Conservation (phyloP, 2,797 vertebrate genomes). For the Takifugu ocellatus region DNA sequence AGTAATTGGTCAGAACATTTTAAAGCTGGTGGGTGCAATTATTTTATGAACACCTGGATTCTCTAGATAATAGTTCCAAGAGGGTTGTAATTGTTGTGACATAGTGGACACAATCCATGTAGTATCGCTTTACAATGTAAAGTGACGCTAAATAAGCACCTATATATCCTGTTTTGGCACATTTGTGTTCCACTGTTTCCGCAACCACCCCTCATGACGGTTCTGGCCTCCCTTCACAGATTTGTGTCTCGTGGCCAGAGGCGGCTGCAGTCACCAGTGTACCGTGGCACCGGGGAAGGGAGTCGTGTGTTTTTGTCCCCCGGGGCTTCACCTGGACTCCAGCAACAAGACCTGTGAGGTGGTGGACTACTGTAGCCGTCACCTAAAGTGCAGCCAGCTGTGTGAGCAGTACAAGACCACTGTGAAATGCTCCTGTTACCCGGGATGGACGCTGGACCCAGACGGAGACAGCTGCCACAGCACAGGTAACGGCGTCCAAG, state of each 20-base stretch:
- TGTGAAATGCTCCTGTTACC: constrained; percentile 96
- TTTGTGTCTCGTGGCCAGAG: constrained; percentile 89
- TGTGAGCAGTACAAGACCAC: constrained; percentile 95
- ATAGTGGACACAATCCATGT: too few relatives aligned
- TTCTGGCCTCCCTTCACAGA: constrained; percentile 68
- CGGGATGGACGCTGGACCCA: constrained; percentile 87
- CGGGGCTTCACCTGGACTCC: constrained; percentile 81
- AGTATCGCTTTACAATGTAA: too few relatives aligned
- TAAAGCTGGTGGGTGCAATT: too few relatives aligned
- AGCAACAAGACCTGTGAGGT: constrained; percentile 92
- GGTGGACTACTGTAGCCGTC: constrained; percentile 90
- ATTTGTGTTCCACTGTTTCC: background rate
- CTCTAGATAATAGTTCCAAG: too few relatives aligned
- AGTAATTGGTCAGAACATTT: too few relatives aligned
- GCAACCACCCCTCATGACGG: constrained; percentile 3
- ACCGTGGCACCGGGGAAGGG: constrained; percentile 89
- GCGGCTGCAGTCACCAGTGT: constrained; percentile 96
- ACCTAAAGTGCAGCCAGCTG: constrained; percentile 93
- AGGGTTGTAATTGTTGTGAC: too few relatives aligned
- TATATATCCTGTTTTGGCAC: background rate
- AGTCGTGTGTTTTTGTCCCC: constrained; percentile 90
- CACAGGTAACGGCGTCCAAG: constrained; percentile 73
- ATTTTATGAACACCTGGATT: too few relatives aligned
- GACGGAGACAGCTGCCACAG: constrained; percentile 92
- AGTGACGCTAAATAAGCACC: too few relatives aligned